Evolutionary conservation across 2,113 vertebrate species (phyloP), one percentile per base, ranked within the genome.

Genomic region (Otocyon megalotis): DNA sequence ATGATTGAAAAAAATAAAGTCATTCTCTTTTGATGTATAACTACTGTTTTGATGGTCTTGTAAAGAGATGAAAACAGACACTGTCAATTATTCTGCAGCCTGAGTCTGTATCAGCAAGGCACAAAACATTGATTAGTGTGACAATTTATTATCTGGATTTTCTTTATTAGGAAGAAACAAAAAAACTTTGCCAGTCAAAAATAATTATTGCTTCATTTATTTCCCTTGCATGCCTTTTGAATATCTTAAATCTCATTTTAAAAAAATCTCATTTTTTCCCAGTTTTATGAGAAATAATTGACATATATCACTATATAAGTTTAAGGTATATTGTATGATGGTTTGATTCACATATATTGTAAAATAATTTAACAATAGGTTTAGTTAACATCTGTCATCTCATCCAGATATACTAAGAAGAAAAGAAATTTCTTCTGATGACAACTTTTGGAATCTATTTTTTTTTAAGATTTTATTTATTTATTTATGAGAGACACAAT

Each of bases 131-230:
- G 32, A 82, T 82, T 80, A 53, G n/a, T 92, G 26, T 94, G 82
- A 32, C 84, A 77, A 22, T 74, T 96, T 88, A 88, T 82, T 74
- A 53, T 79, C 86, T 89, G 62, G 48, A n/a, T 81, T 81, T 90
- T 96, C 71, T 90, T 79, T 77, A 89, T 85, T 81, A n/a, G 37
- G 26, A 74, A 90, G 30, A 84, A 92, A 71, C n/a, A 54, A 84
- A 88, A 65, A 20, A 71, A 94, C 65, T 54, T 95, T 91, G n/a
- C 35, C 94, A 87, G 22, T 87, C 67, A 92, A 50, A 77, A 67
- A 74, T 89, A 94, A 60, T 22, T 43, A 48, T 81, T 50, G 0
- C 54, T 72, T 56, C 15, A 56, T 67, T 37, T 79, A 43, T 80
- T 37, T 62, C 26, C 43, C 12, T 60, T 4, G 20, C 20, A 63